Conservation (phyloP, 2,888 invertebrate genomes). For the Oligia strigilis region DNA sequence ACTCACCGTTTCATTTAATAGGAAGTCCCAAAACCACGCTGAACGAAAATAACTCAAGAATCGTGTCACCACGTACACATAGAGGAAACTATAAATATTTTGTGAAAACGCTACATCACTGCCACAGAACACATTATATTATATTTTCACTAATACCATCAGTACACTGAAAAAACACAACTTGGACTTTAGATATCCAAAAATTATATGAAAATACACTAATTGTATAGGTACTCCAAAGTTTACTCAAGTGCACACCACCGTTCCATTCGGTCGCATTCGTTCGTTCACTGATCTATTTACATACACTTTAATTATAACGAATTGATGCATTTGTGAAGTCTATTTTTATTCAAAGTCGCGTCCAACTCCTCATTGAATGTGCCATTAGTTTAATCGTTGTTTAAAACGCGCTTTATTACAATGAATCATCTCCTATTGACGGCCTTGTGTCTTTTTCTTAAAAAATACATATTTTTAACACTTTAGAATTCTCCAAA, state of each 20-base stretch:
- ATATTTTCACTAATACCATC: slow-evolving; percentile 7
- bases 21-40: slow-evolving; percentile 34
- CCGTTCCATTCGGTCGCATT: slow-evolving; percentile 58
- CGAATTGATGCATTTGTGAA: slow-evolving; percentile 71
- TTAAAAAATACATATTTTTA: slow-evolving; percentile 14
- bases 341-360: slow-evolving; percentile 67
- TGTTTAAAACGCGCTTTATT: slow-evolving; percentile 52
- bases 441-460: slow-evolving; percentile 46
- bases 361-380: slow-evolving; percentile 49
- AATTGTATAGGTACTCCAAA: slow-evolving; percentile 34
- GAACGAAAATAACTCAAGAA: slow-evolving; percentile 61
- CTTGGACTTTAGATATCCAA: background rate
- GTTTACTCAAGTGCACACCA: slow-evolving; percentile 56
- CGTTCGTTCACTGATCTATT: slow-evolving; percentile 75
- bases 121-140: slow-evolving; percentile 2
- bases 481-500: background rate
- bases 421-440: slow-evolving; percentile 32
- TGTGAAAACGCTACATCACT: slow-evolving; percentile 33
- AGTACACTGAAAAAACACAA: slow-evolving; percentile 1
- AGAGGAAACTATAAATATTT: slow-evolving; percentile 37
- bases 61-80: slow-evolving; percentile 52
- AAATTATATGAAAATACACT: slow-evolving; percentile 25
- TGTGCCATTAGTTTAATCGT: slow-evolving; percentile 53
- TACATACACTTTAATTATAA: slow-evolving; percentile 77
- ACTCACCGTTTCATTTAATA: slow-evolving; percentile 69